Evolutionary conservation across 2,888 invertebrate species (phyloP).

Genomic region (Aphelenchoides bicaudatus): DNA sequence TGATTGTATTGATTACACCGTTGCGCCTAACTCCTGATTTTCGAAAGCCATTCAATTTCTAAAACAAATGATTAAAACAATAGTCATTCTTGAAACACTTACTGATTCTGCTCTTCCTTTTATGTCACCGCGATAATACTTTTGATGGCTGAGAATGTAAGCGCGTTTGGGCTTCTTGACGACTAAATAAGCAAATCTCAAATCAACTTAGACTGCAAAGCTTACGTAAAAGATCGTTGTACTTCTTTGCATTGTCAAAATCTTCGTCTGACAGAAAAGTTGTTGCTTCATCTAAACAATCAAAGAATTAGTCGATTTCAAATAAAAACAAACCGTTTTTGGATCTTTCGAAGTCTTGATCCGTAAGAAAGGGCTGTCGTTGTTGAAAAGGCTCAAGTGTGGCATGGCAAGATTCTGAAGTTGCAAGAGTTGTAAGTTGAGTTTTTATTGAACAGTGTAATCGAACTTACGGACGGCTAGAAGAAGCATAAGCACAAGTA

Average conservation of each 20-base stretch:
- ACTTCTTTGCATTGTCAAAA: conserved; percentile 49
- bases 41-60: conserved; percentile 15
- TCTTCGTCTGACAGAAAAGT: conserved; percentile 42
- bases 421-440: not conserved
- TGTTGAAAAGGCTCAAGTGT: too few species aligned
- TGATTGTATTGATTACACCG: conserved; percentile 50
- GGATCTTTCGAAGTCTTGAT: not conserved
- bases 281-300: conserved; percentile 30
- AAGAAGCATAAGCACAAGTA: conserved; percentile 4
- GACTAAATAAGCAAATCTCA: too few species aligned
- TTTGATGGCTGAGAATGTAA: conserved; percentile 43
- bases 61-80: not conserved
- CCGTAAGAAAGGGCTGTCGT: conserved; percentile 11
- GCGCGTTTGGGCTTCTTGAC: conserved; percentile 21
- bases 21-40: conserved; percentile 33
- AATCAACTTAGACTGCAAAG: conserved; percentile 8
- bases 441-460: too few species aligned
- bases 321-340: not conserved
- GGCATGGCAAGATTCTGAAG: conserved; percentile 7
- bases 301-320: not conserved
- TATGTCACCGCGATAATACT: conserved; percentile 51
- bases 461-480: conserved; percentile 5
- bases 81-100: conserved; percentile 28
- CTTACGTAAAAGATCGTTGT: conserved; percentile 38
- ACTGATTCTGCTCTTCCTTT: conserved; percentile 56